Evolutionary conservation across 1,140 invertebrate genomes (phyloP).

Genomic region (Drosophila fuyamai): DNA sequence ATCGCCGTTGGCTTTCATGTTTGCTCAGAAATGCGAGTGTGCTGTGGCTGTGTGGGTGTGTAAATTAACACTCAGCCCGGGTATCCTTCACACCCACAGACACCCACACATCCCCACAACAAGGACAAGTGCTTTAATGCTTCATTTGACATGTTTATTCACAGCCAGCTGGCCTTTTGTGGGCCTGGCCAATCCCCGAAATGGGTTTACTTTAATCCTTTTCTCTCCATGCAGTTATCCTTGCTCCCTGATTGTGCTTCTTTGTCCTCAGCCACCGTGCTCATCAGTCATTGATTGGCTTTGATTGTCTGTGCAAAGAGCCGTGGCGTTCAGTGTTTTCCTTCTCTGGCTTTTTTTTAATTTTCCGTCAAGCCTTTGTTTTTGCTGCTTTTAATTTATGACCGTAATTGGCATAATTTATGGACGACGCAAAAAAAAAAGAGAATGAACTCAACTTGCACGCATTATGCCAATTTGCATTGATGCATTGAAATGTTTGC

Average conservation of each 20-base stretch:
- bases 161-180: conserved; percentile 75
- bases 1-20: conserved; percentile 47
- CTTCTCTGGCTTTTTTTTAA: conserved; percentile 10
- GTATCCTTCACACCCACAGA: conserved; percentile 18
- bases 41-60: conserved; percentile 14
- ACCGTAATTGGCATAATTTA: conserved; percentile 76
- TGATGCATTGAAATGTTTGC: conserved; percentile 56
- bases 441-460: conserved; percentile 32
- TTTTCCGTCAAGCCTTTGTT: conserved; percentile 22
- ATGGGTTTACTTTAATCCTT: conserved; percentile 74
- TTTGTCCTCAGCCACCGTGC: conserved; percentile 50
- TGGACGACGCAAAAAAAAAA: conserved; percentile 29
- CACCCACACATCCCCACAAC: conserved; percentile 14
- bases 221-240: conserved; percentile 27
- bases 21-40: conserved; percentile 36
- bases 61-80: conserved; percentile 47
- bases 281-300: conserved; percentile 74
- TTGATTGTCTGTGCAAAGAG: conserved; percentile 63
- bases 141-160: conserved; percentile 80
- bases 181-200: conserved; percentile 50
- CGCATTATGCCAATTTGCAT: conserved; percentile 65
- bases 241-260: conserved; percentile 61
- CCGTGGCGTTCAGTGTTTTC: neutral
- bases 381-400: conserved; percentile 68
- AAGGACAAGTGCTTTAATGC: conserved; percentile 79